phyloP scores from a whole-genome alignment of 1,140 invertebrate genomes.

The Laupala kohalensis region DNA sequence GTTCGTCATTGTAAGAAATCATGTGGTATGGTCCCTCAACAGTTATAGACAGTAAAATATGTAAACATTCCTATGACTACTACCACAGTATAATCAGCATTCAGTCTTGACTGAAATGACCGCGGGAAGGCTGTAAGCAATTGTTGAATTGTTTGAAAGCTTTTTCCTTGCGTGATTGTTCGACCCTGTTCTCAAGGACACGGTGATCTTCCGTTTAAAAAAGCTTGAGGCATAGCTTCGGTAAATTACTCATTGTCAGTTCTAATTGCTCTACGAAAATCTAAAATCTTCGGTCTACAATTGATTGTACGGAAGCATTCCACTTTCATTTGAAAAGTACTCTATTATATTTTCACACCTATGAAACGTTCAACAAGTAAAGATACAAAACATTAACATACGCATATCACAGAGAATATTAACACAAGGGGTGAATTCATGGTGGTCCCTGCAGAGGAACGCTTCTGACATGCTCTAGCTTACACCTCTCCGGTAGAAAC shows the following conservation, averaged over 20 bases:
- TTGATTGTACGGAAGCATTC: slow-evolving; percentile 16
- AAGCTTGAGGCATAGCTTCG: too few species aligned
- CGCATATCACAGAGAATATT: slow-evolving; percentile 10
- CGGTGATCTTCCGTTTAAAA: too few species aligned
- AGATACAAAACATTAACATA: slow-evolving; percentile 7
- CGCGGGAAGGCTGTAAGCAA: background rate
- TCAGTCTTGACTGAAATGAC: background rate
- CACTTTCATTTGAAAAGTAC: slow-evolving; percentile 1
- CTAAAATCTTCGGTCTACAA: slow-evolving; percentile 5
- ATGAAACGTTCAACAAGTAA: slow-evolving; percentile 2
- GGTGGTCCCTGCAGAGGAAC: background rate
- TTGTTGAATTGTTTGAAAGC: too few species aligned
- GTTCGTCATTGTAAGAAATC: too few species aligned
- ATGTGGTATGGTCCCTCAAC: background rate
- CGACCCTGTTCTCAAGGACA: too few species aligned
- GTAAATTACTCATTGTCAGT: too few species aligned
- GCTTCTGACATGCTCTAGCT: background rate
- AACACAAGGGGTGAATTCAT: background rate
- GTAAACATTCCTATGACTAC: background rate
- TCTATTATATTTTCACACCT: slow-evolving; percentile 1
- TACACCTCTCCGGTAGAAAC: too few species aligned
- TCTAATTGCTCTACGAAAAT: too few species aligned
- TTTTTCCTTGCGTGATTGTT: too few species aligned
- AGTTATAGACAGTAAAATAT: background rate
- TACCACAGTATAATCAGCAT: background rate